A percentile compares a stretch with the other conserved stretches of the same genome.
These are phyloP conservation scores for Abramis brama DNA, from an alignment of 2,113 vertebrate genomes.

Conservation along the genomic window DNA sequence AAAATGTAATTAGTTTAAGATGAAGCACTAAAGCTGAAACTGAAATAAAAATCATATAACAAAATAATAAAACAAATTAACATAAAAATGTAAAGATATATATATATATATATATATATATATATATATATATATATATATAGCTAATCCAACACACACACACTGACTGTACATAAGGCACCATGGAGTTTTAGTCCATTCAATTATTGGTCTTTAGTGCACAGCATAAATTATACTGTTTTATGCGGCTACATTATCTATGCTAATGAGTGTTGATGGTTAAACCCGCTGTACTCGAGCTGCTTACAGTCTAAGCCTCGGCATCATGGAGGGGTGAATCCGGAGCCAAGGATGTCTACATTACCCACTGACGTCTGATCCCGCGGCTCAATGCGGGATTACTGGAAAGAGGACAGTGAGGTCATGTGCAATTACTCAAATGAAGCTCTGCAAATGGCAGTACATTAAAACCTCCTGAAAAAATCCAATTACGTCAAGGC, in stretches of 20 bases:
- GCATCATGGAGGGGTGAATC: constrained; percentile 9
- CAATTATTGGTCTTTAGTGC: background rate
- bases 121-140: too few species aligned
- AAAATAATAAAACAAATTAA: too few species aligned
- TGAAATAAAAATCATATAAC: too few species aligned
- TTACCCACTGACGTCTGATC: constrained; percentile 36
- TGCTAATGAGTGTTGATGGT: constrained; percentile 12
- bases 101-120: background rate
- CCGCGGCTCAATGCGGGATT: constrained; percentile 33
- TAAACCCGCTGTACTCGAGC: background rate
- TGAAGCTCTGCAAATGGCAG: constrained; percentile 15
- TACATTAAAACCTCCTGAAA: constrained; percentile 4
- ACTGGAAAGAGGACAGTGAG: constrained; percentile 25
- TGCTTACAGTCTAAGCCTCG: background rate
- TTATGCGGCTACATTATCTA: background rate
- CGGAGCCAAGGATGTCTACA: constrained; percentile 14
- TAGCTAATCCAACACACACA: too few species aligned
- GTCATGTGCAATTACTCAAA: constrained; percentile 23
- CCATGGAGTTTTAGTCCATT: background rate
- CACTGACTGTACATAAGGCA: background rate
- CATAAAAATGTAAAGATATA: background rate
- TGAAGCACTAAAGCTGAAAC: too few species aligned
- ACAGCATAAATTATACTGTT: background rate
- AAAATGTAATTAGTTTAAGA: too few species aligned
- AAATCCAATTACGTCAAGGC: constrained; percentile 18